Base-by-base conservation (phyloP, 1,140 invertebrate species). In the Drosophila pruinosa region DNA sequence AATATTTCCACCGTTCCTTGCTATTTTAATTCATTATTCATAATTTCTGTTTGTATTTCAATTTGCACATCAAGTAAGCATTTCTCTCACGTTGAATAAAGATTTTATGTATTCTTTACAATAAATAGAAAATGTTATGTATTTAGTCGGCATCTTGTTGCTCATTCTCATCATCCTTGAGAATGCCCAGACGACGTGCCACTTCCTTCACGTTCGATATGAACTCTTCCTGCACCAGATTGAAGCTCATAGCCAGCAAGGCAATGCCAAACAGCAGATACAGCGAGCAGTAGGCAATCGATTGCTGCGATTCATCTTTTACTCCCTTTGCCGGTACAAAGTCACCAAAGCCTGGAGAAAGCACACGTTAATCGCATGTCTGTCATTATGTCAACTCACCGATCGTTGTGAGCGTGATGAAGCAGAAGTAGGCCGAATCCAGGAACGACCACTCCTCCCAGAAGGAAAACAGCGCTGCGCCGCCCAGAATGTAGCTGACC, bases 221-320 rank as follows among this genome's bases (percentile, higher is more conserved):
- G 3, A 97, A 96, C 91, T 97, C 96, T 89, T 97, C 96, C 91
- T 98, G 97, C 15, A 99, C 97, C 71, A 99, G 93, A 93, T 99
- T 99, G 92, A 99, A 99, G 86, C 97, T 98, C 99, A 99, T 99
- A 15, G 98, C 98, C 52, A 99, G 92, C 22, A 99, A 93, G 0
- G 98, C 97, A 91, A 99, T 99, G 4, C 98, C 98, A 90, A 98
- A 97, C 8, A 99, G 93, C 58, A 99, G 92, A 92, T 99, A 99
- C 41, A 99, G 91, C 0, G 97, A 97, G 85, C 97, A 98, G 14
- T 99, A 94, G 0, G 98, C 97, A 67, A 99, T 97, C 34, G 96
- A 96, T 68, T 95, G 93, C 72, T 95, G 93, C 0, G 94, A 95
- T 43, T 95, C 94, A 26, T 93, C 93, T 45, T 93, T 94, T 2